Evolutionary conservation across 2,888 invertebrate genomes (phyloP), one percentile per base, ranked within the genome.

Genomic region (Andrena haemorrhoa): DNA sequence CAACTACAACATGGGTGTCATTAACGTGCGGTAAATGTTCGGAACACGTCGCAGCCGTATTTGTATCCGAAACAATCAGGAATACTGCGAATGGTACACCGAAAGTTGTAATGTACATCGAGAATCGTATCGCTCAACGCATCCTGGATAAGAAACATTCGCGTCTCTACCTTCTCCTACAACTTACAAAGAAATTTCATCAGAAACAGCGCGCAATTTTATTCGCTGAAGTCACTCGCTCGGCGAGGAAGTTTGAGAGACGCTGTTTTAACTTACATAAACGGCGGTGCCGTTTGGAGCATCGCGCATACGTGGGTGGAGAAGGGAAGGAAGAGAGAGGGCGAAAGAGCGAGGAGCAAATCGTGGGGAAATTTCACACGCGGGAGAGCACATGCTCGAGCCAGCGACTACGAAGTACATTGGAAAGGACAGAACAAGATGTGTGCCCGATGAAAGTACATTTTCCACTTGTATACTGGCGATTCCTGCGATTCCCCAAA

Each of bases 391-490:
- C 85, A 80, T 72, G 79, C 66, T 81, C 66, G 75, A 75, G 79
- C 83, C 72, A 84, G 80, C 78, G 81, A 76, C 86, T 84, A 79
- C 85, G 88, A 87, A 88, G 85, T 82, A 89, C 89, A 91, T 91
- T 91, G 89, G 87, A 90, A 89, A 89, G 88, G 91, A 92, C 90
- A 89, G 89, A 76, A 83, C 87, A 88, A 90, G 90, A 90, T 90
- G 90, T 82, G 82, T 72, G 83, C 75, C 72, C 82, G 75, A 83
- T 82, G 84, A 73, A 76, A 86, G 78, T 84, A 78, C 76, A 73
- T 82, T 78, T 82, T 58, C 69, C 75, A 56, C 56, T 74, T 69
- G 69, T 81, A 33, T 53, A 60, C 76, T 26, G 58, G 60, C 10
- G 58, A 35, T 53, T 64, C 41, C 63, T 60, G 81, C 53, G 64